phyloP scores from a whole-genome alignment of 2,797 vertebrate genomes.

The Silurus lanzhouensis region DNA sequence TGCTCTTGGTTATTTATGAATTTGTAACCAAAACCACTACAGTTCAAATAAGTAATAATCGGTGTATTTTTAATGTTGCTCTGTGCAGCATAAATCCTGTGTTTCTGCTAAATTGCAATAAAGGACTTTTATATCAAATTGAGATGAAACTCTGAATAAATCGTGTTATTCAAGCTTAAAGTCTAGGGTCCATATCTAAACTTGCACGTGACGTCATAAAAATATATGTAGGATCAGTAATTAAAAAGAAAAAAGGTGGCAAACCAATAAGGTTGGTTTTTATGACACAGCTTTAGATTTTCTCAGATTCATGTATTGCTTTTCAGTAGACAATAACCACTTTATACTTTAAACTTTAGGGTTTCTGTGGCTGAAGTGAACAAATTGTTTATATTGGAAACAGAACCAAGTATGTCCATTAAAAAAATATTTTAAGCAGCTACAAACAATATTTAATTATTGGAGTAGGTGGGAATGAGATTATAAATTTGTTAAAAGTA shows the following conservation, averaged over 20 bases:
- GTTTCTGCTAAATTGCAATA: conserved; percentile 42
- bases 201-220: not conserved
- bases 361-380: not conserved
- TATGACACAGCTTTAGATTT: not conserved
- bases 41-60: conserved; percentile 8
- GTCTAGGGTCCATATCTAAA: not conserved
- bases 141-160: not conserved
- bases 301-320: not conserved
- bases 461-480: not conserved
- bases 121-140: conserved; percentile 35
- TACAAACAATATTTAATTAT: not conserved
- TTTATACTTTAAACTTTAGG: not conserved
- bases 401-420: not conserved
- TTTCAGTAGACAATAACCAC: not conserved
- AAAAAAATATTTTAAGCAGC: not conserved
- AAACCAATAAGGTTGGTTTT: not conserved
- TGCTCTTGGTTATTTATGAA: conserved; percentile 51
- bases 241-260: not conserved
- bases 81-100: conserved; percentile 8
- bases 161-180: not conserved
- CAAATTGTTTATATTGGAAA: not conserved
- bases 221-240: not conserved
- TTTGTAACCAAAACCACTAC: conserved; percentile 52
- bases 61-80: conserved; percentile 23
- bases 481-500: not conserved